A percentile compares a stretch with the other conserved stretches of the same genome.
Evolutionary conservation across 1,140 invertebrate genomes (phyloP).

Genomic region (Microplitis demolitor): DNA sequence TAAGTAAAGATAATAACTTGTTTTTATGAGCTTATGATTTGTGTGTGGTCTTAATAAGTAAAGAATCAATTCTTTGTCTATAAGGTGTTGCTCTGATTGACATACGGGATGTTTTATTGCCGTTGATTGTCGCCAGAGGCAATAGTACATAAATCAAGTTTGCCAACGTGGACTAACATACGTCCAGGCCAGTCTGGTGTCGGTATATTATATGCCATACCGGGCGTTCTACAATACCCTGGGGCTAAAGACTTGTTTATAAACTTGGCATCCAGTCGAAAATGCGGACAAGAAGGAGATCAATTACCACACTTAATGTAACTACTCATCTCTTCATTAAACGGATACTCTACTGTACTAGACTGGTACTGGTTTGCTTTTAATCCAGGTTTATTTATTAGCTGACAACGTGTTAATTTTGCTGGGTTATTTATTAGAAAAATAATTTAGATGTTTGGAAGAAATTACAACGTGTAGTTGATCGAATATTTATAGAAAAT

Average conservation of each 20-base stretch:
- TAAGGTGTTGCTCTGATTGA: conserved; percentile 12
- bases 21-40: neutral
- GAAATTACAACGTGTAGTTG: neutral
- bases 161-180: neutral
- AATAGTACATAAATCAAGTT: conserved; percentile 3
- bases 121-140: conserved; percentile 14
- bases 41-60: conserved; percentile 3
- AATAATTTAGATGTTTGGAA: neutral
- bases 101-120: conserved; percentile 15
- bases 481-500: too few relatives aligned
- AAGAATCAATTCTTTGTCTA: neutral
- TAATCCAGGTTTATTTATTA: too few relatives aligned
- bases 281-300: conserved; percentile 45
- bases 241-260: conserved; percentile 13
- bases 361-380: too few relatives aligned
- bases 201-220: too few relatives aligned
- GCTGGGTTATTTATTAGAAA: too few relatives aligned
- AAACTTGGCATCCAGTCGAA: conserved; percentile 28
- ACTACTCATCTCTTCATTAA: conserved; percentile 5
- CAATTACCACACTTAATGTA: conserved; percentile 43
- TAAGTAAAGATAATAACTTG: neutral
- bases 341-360: too few relatives aligned
- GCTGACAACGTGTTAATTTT: too few relatives aligned
- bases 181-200: neutral
- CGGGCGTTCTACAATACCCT: neutral